Evolutionary conservation across 2,888 invertebrate genomes (phyloP).

Genomic region (Linnaemya vulpina): DNA sequence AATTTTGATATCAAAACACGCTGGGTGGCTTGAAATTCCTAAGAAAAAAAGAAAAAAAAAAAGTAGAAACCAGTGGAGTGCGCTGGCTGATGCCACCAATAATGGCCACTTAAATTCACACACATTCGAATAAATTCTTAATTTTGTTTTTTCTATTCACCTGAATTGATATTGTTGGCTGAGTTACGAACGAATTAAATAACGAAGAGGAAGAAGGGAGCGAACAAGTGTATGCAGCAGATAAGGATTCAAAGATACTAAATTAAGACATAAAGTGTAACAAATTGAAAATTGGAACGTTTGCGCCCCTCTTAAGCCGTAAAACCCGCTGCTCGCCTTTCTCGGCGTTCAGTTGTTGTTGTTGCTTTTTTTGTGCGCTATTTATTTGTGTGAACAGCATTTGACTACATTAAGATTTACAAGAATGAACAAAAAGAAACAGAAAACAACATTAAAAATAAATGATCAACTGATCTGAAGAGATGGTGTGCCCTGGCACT

Average conservation of each 20-base stretch:
- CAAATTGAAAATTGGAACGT: conserved; percentile 80
- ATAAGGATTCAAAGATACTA: conserved; percentile 68
- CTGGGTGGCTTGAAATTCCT: conserved; percentile 67
- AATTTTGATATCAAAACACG: conserved; percentile 1
- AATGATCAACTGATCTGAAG: conserved; percentile 25
- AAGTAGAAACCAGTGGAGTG: conserved; percentile 24
- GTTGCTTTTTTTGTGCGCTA: background rate
- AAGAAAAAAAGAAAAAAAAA: too few relatives aligned
- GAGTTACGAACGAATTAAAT: background rate
- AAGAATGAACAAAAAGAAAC: background rate
- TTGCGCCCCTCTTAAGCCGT: conserved; percentile 72
- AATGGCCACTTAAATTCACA: conserved; percentile 44
- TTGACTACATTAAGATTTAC: conserved; percentile 21
- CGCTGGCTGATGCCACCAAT: conserved; percentile 26
- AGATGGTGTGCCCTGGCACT: conserved; percentile 40
- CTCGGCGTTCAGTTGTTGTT: background rate
- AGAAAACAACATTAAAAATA: background rate
- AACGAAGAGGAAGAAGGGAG: background rate
- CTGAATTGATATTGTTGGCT: conserved; percentile 39
- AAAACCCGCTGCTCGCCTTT: conserved; percentile 56
- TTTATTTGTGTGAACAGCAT: conserved; percentile 29
- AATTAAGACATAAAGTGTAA: conserved; percentile 81
- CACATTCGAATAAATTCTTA: conserved; percentile 28
- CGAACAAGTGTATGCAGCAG: conserved; percentile 24
- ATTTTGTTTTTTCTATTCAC: conserved; percentile 45